Evolutionary conservation across 2,888 invertebrate species (phyloP), one percentile per base, ranked within the genome.

Genomic region (Lasioglossum pauxillum): DNA sequence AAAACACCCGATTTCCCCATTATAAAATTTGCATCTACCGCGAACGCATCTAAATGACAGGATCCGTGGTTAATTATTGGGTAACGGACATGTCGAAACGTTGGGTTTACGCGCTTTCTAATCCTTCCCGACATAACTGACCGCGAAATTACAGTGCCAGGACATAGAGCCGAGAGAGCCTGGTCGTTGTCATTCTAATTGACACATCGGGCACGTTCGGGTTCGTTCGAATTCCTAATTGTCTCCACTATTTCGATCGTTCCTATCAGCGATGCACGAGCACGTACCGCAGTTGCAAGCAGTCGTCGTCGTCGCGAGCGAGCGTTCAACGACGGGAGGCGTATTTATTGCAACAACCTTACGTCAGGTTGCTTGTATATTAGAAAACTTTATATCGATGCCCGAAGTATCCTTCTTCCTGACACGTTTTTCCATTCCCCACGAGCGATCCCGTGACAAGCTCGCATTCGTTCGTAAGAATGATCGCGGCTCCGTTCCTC

Each of bases 371-470:
- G 19, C 67, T 8, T 23, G 23, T 19, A 3, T 69, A 69, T 69
- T 69, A 64, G 67, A 67, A 67, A 67, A 67, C 31, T 38, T 35
- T 69, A 69, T 38, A 35, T 31, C 69, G 38, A 19, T 69, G 12
- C 38, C n/a, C 19, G 23, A 41, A 10, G 69, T 69, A 69, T 69
- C 69, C 69, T 69, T 69, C 69, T 38, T 69, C n/a, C 38, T 12
- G 72, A 27, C 44, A 72, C 72, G 72, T 44, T 72, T 72, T 41
- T 72, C 72, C 41, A 44, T 69, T 69, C 38, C 41, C 12, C 69
- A n/a, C 38, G 38, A 41, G 27, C 46, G 46, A 73, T 73, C 73
- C 73, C 73, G 73, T 73, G 73, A 73, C 73, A 46, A 73, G 46
- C 73, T 73, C 73, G 46, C 73, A 73, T 73, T 73, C 73, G 31